A percentile compares a stretch with the other conserved stretches of the same genome.
Conservation (phyloP, 2,113 vertebrate genomes). For the Arizona elegans region DNA sequence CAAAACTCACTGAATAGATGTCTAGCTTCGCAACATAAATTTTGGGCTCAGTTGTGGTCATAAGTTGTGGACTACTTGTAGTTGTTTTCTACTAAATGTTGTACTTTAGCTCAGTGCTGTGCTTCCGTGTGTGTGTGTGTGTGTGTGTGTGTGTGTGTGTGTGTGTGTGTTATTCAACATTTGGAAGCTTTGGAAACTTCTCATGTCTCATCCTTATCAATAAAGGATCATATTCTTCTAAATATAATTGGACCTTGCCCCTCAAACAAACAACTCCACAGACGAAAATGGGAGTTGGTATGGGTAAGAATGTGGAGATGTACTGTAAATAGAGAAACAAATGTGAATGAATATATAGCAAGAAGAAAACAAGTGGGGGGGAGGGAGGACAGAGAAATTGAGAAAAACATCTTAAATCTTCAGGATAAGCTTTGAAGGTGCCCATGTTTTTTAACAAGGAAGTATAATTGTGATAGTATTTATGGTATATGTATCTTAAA, state of each 20-base stretch:
- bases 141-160: not conserved
- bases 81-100: not conserved
- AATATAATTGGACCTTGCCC: not conserved
- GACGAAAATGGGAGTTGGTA: not conserved
- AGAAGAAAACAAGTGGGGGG: not conserved
- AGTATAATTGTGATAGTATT: not conserved
- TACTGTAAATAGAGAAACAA: not conserved
- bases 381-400: not conserved
- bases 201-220: not conserved
- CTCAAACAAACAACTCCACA: not conserved
- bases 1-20: not conserved
- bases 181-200: not conserved
- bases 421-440: not conserved
- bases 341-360: not conserved
- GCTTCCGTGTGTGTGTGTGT: not conserved
- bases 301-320: not conserved
- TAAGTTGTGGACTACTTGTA: not conserved
- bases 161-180: not conserved
- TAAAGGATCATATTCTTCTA: not conserved
- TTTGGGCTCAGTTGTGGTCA: not conserved
- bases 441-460: not conserved
- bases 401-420: not conserved
- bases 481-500: not conserved
- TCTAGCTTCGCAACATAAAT: not conserved
- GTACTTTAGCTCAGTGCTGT: not conserved